phyloP scores from a whole-genome alignment of 64 coral and sea anemone species.

The Pocillopora verrucosa region DNA sequence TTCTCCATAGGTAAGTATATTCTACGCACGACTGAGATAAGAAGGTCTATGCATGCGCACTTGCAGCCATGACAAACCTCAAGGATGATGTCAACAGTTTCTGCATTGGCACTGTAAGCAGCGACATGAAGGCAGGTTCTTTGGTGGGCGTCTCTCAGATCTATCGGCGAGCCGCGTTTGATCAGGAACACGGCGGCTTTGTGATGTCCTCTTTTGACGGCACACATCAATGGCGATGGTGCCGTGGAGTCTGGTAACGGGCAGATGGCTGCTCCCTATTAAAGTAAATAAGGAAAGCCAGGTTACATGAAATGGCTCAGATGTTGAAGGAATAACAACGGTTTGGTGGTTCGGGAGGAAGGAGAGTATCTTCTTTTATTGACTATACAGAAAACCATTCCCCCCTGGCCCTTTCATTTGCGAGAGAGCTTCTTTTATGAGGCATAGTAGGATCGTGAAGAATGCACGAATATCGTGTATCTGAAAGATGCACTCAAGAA shows the following conservation, averaged over 20 bases:
- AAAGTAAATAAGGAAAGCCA: neutral
- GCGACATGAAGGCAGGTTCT: slow-evolving; percentile 61
- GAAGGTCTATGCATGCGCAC: no score
- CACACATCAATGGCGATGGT: slow-evolving; percentile 65
- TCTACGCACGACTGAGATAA: no score
- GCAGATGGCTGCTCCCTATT: slow-evolving; percentile 21
- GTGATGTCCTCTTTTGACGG: slow-evolving; percentile 47
- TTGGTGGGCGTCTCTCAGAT: slow-evolving; percentile 30
- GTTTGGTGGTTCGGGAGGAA: neutral
- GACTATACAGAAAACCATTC: no score
- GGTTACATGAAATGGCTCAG: neutral
- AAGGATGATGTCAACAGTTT: slow-evolving; percentile 41
- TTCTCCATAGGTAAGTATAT: no score
- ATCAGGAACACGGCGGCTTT: slow-evolving; percentile 30
- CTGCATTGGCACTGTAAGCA: slow-evolving; percentile 34
- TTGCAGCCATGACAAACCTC: neutral
- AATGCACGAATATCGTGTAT: no score
- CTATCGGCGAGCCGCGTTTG: slow-evolving; percentile 21
- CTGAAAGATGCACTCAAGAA: no score
- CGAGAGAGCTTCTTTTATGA: no score
- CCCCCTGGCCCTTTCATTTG: no score
- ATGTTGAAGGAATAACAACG: neutral
- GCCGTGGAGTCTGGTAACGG: slow-evolving; percentile 8
- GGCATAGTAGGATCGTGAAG: no score
- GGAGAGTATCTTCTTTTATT: neutral